Percentiles rank a stretch among this genome's conserved stretches.
phyloP scores from a whole-genome alignment of 2,888 invertebrate species.

The Aspidiotus destructor region DNA sequence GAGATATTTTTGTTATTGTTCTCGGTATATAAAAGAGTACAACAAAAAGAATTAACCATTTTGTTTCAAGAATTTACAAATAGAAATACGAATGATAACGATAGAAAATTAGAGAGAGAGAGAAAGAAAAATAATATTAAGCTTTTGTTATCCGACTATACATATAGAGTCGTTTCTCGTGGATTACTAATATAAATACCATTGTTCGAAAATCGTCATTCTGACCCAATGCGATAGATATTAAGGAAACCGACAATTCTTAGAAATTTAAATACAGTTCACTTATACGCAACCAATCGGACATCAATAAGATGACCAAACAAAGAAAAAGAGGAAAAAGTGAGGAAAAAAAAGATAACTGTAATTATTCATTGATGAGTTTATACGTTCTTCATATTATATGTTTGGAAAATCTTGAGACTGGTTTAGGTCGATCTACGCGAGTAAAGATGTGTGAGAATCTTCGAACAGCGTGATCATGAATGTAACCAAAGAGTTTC shows the following conservation, averaged over 20 bases:
- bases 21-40: slow-evolving; percentile 15
- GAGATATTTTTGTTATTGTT: slow-evolving; percentile 11
- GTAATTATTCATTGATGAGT: slow-evolving; percentile 2
- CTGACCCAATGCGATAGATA: not conserved
- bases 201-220: not conserved
- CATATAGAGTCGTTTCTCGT: not conserved
- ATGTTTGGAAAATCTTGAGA: not conserved
- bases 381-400: not conserved
- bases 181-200: not conserved
- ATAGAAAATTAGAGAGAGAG: not conserved
- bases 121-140: not conserved
- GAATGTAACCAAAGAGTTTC: too few species aligned
- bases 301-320: slow-evolving; percentile 1
- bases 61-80: not conserved
- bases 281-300: not conserved
- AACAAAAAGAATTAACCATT: slow-evolving; percentile 24
- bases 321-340: slow-evolving; percentile 1
- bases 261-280: not conserved
- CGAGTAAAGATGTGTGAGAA: too few species aligned
- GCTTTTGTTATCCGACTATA: not conserved
- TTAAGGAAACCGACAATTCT: not conserved
- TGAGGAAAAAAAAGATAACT: not conserved
- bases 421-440: not conserved
- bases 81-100: not conserved
- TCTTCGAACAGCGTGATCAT: too few species aligned